Evolutionary conservation across 1,140 invertebrate genomes (phyloP), one percentile per base, ranked within the genome.

Genomic region (Agraylea sexmaculata): DNA sequence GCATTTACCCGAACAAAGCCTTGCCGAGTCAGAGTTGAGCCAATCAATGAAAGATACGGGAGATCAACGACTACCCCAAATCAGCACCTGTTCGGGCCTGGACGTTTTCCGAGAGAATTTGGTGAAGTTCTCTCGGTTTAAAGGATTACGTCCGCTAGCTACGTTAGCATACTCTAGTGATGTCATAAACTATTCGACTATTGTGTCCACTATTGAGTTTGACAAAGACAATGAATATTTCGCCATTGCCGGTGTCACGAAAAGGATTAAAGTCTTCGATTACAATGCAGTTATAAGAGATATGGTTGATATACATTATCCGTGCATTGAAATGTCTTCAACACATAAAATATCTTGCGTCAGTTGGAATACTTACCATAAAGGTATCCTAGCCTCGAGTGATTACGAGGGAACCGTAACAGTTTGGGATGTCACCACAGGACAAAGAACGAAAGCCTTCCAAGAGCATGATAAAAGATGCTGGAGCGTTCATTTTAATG

Each of bases 401-500:
- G 91, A 96, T 66, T 96, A 96, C 62, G 91, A 95, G 63, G 91
- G 91, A 16, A 87, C 81, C 1, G 89, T 96, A 0, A 83, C 83
- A 4, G 74, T 96, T 11, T 96, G 92, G 92, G 92, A 97, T 67
- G 86, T 86, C 1, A 75, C 74, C 15, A 85, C 81, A 1, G 80
- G 78, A n/a, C 74, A 81, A 49, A 70, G 69, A 49, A 83, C 75
- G 3, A 76, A 80, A 48, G 73, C 74, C 18, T 82, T 81, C 55
- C 75, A 90, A 58, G 91, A 96, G 60, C 92, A 96, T 62, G 90
- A 96, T 59, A 95, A 94, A 59, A 68, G 91, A 36, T 93, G 89
- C 58, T 97, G 92, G 92, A 90, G 86, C 49, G 90, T 97, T 7
- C 90, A 96, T 66, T 96, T 95, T 58, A 96, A 94, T 58, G 77